Evolutionary conservation across 1,140 invertebrate species (phyloP), one percentile per base, ranked within the genome.

Genomic region (Diploscapter pachys): DNA sequence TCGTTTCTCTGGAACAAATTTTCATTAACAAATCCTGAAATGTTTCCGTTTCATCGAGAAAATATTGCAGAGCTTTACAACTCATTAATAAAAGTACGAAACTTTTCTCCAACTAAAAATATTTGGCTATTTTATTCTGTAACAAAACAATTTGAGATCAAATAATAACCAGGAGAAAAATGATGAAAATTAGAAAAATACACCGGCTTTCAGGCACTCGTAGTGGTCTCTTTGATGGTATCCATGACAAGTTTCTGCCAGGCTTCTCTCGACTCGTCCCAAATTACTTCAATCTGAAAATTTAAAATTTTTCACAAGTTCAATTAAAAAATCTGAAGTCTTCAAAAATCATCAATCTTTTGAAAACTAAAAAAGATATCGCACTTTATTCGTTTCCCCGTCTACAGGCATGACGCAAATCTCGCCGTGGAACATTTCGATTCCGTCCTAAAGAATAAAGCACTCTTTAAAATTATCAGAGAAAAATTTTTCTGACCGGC

Each of bases 381-480:
- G 8, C 51, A 68, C 52, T 11, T 68, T 55, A 11, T 9, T 9
- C 5, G n/a, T 31, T 48, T 13, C 6, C 8, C 6, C 8, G 13
- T 68, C 66, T 55, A 51, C 8, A 11, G 63, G 50, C 6, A 71
- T n/a, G 13, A 72, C 52, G 59, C 59, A 68, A 71, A 82, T 50
- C 48, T 83, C 81, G 11, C 82, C 76, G 9, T 82, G 70, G 63
- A 83, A 83, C 67, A 83, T 69, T 31, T 84, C 82, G 52, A 83
- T 78, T 48, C 81, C 81, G 57, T 83, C 81, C 80, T 81, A 54
- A 49, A 76, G 31, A 31, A 31, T 31, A 80, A n/a, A 11, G 13
- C 51, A 54, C 11, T 31, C 64, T 49, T 77, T 3, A 6, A 77
- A 50, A 55, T 50, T 48, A 55, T 57, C 57, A 9, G 53, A 78